A percentile compares a stretch with the other conserved stretches of the same genome.
Evolutionary conservation across 2,797 vertebrate genomes (phyloP).

Genomic region (Tokudaia muenninki): DNA sequence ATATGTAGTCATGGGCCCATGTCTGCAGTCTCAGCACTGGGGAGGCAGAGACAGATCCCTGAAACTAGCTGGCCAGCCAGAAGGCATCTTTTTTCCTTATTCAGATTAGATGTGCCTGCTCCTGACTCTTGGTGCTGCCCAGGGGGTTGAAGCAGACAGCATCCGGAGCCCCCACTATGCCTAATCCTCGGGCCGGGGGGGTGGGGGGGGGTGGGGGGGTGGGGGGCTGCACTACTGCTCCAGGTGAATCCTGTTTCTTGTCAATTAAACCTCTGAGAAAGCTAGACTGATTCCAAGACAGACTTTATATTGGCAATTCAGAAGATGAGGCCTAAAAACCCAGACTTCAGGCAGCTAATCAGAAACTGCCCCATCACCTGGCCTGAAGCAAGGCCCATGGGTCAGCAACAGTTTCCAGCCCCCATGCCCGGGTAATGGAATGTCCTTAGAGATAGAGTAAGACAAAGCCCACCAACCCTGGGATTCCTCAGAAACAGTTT

Average conservation of each 20-base stretch:
- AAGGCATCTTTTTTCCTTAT: background rate
- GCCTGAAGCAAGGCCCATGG: background rate
- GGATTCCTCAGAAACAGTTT: background rate
- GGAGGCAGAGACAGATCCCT: background rate
- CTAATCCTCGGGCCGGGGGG: no score
- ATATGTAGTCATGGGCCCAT: background rate
- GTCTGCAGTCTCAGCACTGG: background rate
- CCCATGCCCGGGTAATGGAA: background rate
- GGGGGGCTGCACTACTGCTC: no score
- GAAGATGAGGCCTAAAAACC: background rate
- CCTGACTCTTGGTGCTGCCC: background rate
- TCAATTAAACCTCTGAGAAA: background rate
- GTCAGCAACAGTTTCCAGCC: background rate
- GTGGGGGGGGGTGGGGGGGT: no score
- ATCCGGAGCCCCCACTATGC: fast-evolving
- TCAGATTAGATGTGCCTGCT: background rate
- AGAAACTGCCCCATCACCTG: background rate
- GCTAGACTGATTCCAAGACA: background rate
- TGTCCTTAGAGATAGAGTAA: background rate
- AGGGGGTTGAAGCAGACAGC: background rate
- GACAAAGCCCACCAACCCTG: background rate
- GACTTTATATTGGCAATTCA: no score
- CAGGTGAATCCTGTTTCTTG: background rate
- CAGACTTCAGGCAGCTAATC: background rate
- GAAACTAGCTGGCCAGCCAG: background rate